phyloP scores from a whole-genome alignment of 1,140 invertebrate species.

The Aphaenogaster ashmeadi region DNA sequence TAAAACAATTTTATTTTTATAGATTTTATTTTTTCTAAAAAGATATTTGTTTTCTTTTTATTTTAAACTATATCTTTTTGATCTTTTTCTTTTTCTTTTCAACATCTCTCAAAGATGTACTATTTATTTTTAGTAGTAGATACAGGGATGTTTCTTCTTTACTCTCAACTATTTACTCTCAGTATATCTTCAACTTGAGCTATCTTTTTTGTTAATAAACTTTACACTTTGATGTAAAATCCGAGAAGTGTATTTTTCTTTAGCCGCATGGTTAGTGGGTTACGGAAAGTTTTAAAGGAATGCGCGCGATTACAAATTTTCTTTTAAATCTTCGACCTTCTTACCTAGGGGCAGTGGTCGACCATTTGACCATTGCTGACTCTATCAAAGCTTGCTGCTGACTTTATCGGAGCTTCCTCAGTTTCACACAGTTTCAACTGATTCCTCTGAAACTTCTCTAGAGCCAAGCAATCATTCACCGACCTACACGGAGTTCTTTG shows the following conservation, averaged over 20 bases:
- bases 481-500: constrained; percentile 26
- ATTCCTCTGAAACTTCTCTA: constrained; percentile 43
- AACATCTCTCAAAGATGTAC: constrained; percentile 15
- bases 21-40: not conserved
- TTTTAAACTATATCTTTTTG: not conserved
- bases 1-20: not conserved
- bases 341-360: constrained; percentile 25
- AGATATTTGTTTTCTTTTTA: constrained; percentile 3
- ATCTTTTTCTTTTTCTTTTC: not conserved
- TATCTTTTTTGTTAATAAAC: constrained; percentile 33
- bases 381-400: constrained; percentile 62
- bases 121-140: constrained; percentile 7
- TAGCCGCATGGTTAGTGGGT: constrained; percentile 23
- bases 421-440: constrained; percentile 41
- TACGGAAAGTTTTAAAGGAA: constrained; percentile 44
- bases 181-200: constrained; percentile 5
- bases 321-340: constrained; percentile 39
- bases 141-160: constrained; percentile 17
- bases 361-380: constrained; percentile 64
- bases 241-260: constrained; percentile 31
- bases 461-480: constrained; percentile 32
- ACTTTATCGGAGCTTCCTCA: constrained; percentile 40
- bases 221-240: constrained; percentile 34
- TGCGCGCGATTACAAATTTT: constrained; percentile 41
- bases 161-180: constrained; percentile 18